Base-by-base conservation (phyloP, 2,888 invertebrate species). In the Neelides folsomi region DNA sequence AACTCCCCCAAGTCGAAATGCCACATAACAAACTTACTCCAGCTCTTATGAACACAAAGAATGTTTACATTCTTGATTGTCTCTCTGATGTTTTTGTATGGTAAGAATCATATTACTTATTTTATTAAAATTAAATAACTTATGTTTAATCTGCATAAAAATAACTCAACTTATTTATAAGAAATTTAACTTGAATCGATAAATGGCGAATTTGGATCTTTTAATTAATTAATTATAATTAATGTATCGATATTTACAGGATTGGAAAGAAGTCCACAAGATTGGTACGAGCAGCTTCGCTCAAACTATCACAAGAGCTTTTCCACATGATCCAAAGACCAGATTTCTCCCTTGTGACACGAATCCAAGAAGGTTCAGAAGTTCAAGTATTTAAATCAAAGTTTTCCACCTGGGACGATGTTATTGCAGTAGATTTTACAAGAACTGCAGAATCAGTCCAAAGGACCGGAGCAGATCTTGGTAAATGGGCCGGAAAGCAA, bases 401-500 rank as follows among this genome's bases (percentile, higher is more conserved):
- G 72, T 99, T 98, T 73, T 73, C 79, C 44, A 94, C 92, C 8
- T 98, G 98, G 98, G 95, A 98, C 69, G 97, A 98, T 72, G 93
- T 98, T 15, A 90, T 98, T 66, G 94, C 93, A 0, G 97, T 97
- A 7, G 98, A 99, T 74, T 98, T 93, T 71, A 98, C 98, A 1
- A 79, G 97, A 59, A 97, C 97, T 0, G 95, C 95, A 0, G 94
- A 93, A 69, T 95, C 95, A 0, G 95, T 98, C 1, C 86, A 86
- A 38, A 82, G 90, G 67, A 90, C 97, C 13, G 98, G 98, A 12
- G 94, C 93, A 0, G 94, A 98, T 74, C 76, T 98, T 56, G 88
- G 83, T 9, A 82, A 84, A 70, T 90, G 90, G 90, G 89, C 89
- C 0, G 80, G 80, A 58, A 79, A 84, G 62, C 89, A 89, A 71